Evolutionary conservation across 2,113 vertebrate genomes (phyloP).

Genomic region (Bostrychus sinensis): DNA sequence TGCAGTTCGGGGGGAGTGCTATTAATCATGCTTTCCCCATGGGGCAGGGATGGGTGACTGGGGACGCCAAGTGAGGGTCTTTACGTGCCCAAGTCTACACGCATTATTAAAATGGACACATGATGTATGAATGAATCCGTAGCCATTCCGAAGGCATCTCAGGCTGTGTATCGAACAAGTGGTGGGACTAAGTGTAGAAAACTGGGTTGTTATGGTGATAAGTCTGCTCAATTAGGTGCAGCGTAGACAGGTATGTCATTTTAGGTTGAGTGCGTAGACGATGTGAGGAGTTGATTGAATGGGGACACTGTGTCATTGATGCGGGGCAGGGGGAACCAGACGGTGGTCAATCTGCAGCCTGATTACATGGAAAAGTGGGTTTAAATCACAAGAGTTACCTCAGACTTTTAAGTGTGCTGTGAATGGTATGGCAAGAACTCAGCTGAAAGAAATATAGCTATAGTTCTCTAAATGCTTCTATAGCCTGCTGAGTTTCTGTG

Average conservation of each 20-base stretch:
- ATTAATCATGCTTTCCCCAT: conserved; percentile 76
- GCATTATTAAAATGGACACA: conserved; percentile 74
- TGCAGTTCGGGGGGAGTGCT: conserved; percentile 64
- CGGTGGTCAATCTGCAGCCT: conserved; percentile 4
- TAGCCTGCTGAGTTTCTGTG: not conserved
- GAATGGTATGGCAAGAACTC: not conserved
- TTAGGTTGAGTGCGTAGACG: not conserved
- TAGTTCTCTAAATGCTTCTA: not conserved
- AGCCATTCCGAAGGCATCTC: conserved; percentile 40
- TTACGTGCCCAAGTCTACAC: conserved; percentile 55
- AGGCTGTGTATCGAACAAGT: conserved; percentile 34
- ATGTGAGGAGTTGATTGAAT: conserved; percentile 2
- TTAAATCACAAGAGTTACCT: not conserved
- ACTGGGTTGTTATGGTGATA: conserved; percentile 22
- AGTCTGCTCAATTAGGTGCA: conserved; percentile 20
- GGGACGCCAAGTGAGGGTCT: conserved; percentile 41
- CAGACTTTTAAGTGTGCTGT: not conserved
- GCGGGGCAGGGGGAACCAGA: not conserved
- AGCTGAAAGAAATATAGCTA: not conserved
- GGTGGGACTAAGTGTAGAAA: conserved; percentile 24
- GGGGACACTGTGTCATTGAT: not conserved
- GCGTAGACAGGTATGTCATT: conserved; percentile 7
- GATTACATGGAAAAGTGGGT: not conserved
- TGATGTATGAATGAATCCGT: conserved; percentile 75
- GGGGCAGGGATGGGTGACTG: conserved; percentile 14